Percentiles rank a stretch among this genome's conserved stretches.
These are phyloP conservation scores for Clarias magur DNA, from an alignment of 2,113 vertebrate species.

Conservation along the genomic window DNA sequence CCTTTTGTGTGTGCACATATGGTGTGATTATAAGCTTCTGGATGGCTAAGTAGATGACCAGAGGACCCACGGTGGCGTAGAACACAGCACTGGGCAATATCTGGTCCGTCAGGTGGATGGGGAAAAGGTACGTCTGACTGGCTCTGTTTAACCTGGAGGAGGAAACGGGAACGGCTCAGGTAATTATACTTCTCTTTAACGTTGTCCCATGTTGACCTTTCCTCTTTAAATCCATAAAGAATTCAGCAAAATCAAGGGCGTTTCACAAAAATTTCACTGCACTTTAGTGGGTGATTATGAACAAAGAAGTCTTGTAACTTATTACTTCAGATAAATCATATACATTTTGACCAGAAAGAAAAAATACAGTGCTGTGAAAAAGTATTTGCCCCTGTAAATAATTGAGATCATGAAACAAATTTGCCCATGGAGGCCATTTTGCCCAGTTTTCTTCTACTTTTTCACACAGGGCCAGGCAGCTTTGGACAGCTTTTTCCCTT, in stretches of 20 bases:
- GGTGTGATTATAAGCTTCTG: conserved; percentile 90
- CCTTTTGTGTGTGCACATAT: conserved; percentile 86
- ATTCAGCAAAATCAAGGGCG: not conserved
- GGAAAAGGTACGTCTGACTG: conserved; percentile 97
- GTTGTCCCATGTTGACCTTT: not conserved
- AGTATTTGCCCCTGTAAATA: too few species aligned
- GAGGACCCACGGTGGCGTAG: conserved; percentile 90
- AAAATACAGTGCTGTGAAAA: not conserved
- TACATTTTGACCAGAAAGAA: not conserved
- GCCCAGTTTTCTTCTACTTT: too few species aligned
- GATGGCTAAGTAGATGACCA: conserved; percentile 85
- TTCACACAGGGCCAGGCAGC: too few species aligned
- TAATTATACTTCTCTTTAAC: not conserved
- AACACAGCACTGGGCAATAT: conserved; percentile 92
- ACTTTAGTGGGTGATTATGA: not conserved
- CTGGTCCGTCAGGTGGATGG: conserved; percentile 92
- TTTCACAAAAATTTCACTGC: not conserved
- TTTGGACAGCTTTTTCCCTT: too few species aligned
- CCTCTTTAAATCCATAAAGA: not conserved
- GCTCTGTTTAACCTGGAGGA: conserved; percentile 84
- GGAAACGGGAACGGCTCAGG: not conserved
- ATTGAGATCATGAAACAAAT: too few species aligned
- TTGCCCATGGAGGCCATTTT: too few species aligned
- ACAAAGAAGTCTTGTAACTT: not conserved
- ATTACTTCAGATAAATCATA: not conserved